Percentiles rank a stretch among this genome's conserved stretches.
Evolutionary conservation across 2,113 vertebrate genomes (phyloP).

Genomic region (Gobio gobio): DNA sequence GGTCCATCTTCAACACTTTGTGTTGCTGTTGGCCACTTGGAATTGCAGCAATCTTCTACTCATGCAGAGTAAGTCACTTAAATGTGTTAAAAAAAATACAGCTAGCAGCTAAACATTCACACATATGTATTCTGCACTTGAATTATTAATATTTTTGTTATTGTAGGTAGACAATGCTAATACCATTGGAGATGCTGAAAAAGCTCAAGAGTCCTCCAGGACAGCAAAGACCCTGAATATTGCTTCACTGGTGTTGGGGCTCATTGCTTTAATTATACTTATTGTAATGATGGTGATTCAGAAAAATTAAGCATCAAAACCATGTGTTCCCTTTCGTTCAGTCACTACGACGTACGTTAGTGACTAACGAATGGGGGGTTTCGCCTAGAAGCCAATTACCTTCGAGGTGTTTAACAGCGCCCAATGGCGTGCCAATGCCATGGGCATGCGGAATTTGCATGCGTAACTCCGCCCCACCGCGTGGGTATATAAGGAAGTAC

Average conservation of each 20-base stretch:
- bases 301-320: background rate
- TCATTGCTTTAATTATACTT: constrained; percentile 1
- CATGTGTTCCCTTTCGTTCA: too few species aligned
- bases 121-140: background rate
- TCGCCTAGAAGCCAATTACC: too few species aligned
- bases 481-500: too few species aligned
- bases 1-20: constrained; percentile 51
- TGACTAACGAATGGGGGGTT: too few species aligned
- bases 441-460: too few species aligned
- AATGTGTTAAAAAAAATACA: background rate
- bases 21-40: constrained; percentile 49
- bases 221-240: constrained; percentile 56
- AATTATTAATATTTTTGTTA: background rate
- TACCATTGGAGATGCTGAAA: constrained; percentile 24
- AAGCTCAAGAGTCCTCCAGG: constrained; percentile 48
- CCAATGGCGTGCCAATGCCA: too few species aligned
- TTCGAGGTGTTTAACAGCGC: too few species aligned
- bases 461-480: too few species aligned
- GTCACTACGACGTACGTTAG: too few species aligned
- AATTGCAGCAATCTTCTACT: constrained; percentile 36
- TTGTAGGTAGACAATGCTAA: constrained; percentile 53
- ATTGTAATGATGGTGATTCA: background rate
- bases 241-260: constrained; percentile 43
- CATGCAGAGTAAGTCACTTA: constrained; percentile 31
- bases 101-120: background rate